Percentiles rank a stretch among this genome's conserved stretches.
Conservation (phyloP, 2,113 vertebrate genomes). For the Ptilorrhoa leucosticta region DNA sequence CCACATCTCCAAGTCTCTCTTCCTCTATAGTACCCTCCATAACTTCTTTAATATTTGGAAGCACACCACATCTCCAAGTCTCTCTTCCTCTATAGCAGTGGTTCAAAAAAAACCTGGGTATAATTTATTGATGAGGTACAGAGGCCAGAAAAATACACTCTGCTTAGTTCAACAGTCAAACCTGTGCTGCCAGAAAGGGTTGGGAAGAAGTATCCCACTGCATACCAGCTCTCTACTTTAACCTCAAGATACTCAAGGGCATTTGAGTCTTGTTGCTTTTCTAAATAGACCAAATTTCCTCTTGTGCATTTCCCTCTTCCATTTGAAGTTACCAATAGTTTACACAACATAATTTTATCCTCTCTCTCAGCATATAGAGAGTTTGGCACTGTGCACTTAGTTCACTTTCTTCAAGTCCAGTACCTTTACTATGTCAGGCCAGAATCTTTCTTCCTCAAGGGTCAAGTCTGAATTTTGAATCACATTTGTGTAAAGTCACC, state of each 20-base stretch:
- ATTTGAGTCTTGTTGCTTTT: neutral
- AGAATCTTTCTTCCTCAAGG: neutral
- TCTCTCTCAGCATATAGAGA: neutral
- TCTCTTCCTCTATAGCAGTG: neutral
- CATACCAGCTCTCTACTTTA: neutral
- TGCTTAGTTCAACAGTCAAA: neutral
- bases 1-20: neutral
- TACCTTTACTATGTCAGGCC: neutral
- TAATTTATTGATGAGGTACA: neutral
- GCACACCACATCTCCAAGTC: neutral
- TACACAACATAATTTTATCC: neutral
- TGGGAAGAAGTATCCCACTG: neutral
- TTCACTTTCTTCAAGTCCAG: neutral
- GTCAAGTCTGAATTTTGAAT: neutral
- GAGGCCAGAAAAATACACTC: neutral
- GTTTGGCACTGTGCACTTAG: neutral
- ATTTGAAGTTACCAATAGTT: neutral
- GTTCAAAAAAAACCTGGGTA: neutral
- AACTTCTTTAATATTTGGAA: neutral
- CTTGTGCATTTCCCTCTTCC: neutral
- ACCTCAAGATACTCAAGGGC: neutral
- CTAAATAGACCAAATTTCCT: neutral
- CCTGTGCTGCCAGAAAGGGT: neutral
- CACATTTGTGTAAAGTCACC: neutral
- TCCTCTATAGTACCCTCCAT: neutral